Conservation (phyloP, 2,113 vertebrate genomes). For the Hemichromis elongatus region DNA sequence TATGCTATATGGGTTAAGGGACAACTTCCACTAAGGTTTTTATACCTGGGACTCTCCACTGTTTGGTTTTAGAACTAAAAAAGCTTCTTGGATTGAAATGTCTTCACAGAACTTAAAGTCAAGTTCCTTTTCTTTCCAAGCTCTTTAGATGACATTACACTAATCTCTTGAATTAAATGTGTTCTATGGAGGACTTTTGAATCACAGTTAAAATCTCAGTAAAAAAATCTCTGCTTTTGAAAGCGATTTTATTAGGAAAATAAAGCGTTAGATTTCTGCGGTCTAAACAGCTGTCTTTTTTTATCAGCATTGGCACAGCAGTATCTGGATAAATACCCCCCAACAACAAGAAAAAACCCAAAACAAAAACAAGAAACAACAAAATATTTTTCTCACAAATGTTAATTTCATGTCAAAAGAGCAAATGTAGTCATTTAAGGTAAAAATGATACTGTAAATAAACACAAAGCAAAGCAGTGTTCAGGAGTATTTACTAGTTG, state of each 20-base stretch:
- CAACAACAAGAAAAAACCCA: neutral
- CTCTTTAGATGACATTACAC: slow-evolving; percentile 70
- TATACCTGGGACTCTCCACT: neutral
- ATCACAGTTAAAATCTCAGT: slow-evolving; percentile 44
- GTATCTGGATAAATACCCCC: slow-evolving; percentile 52
- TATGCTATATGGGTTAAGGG: too few relatives aligned
- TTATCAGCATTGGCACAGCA: slow-evolving; percentile 63
- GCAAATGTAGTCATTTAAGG: slow-evolving; percentile 2
- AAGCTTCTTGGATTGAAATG: neutral
- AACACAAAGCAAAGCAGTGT: slow-evolving; percentile 65
- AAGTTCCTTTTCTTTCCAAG: neutral
- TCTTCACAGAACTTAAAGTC: neutral
- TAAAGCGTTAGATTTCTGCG: slow-evolving; percentile 72
- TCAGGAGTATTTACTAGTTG: slow-evolving; percentile 46
- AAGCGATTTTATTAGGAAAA: slow-evolving; percentile 88
- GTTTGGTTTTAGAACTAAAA: neutral
- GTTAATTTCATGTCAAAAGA: neutral
- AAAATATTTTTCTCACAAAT: slow-evolving; percentile 17
- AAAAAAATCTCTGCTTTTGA: slow-evolving; percentile 81
- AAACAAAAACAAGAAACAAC: neutral
- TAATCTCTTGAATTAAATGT: slow-evolving; percentile 82
- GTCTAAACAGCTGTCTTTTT: slow-evolving; percentile 61
- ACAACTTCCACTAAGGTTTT: neutral
- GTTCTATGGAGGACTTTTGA: slow-evolving; percentile 78
- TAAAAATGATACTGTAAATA: neutral